A percentile compares a stretch with the other conserved stretches of the same genome.
Evolutionary conservation across 92 coral and sea anemone species (phyloP).

Genomic region (Porites rus): DNA sequence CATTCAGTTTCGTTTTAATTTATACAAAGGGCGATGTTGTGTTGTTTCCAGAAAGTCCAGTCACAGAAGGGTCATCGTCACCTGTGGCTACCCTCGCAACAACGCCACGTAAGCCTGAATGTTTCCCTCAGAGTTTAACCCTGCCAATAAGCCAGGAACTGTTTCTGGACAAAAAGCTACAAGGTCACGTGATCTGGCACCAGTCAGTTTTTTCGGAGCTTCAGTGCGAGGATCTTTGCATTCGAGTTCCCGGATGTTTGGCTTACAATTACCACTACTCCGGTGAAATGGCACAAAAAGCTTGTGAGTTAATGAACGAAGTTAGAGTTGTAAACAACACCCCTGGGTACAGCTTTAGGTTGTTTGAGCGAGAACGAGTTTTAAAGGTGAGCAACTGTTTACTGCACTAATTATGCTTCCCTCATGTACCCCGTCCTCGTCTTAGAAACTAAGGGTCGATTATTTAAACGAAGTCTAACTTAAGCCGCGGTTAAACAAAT

Average conservation of each 20-base stretch:
- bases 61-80: background rate
- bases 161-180: conserved; percentile 33
- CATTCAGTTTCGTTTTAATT: too few relatives aligned
- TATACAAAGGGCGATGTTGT: too few relatives aligned
- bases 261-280: conserved; percentile 59
- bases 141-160: conserved; percentile 48
- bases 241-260: conserved; percentile 46
- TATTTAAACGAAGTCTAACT: too few relatives aligned
- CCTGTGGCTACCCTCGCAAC: background rate
- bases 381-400: conserved; percentile 24
- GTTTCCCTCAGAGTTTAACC: background rate
- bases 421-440: background rate
- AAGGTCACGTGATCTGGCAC: conserved; percentile 45
- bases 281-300: background rate
- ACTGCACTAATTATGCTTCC: background rate
- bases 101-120: background rate
- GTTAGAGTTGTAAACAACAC: background rate
- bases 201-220: conserved; percentile 56
- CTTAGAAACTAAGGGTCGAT: too few relatives aligned
- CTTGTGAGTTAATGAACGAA: conserved; percentile 49
- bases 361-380: conserved; percentile 58
- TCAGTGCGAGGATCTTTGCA: conserved; percentile 64
- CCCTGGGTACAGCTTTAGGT: conserved; percentile 38
- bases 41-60: background rate
- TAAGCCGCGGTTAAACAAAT: too few relatives aligned